Base-by-base conservation (phyloP, 2,888 invertebrate genomes). In the Gari tellinella region DNA sequence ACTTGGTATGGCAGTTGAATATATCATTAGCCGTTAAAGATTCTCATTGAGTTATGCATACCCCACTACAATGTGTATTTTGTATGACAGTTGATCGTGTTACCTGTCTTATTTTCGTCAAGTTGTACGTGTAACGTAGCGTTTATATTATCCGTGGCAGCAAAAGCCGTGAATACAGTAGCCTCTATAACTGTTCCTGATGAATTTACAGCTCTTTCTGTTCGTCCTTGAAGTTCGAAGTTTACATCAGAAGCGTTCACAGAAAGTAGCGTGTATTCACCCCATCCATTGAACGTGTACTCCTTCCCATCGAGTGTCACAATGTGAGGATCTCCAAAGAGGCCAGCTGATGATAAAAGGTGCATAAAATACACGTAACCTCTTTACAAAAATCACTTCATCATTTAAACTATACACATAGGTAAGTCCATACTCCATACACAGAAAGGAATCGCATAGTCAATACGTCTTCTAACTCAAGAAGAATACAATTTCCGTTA, bases 271-370 rank as follows among this genome's bases (percentile, higher is more conserved):
- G 61, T 15, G 51, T 78, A 78, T 57, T 73, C 73, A 5, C 66
- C 78, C 15, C 61, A 67, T 10, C 78, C 78, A 26, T 78, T 78
- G 51, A 78, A 78, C 1, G 78, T 78, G 49, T 70, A 78, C 12
- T 52, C 60, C 3, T 37, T 45, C 1, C 64, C 64, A 41, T 78
- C 78, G 3, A 78, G 19, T 4, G 78, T 78, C 2, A 41, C 21
- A 14, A 78, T 60, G 19, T 78, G 78, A 38, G 78, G 78, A 23
- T 78, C 78, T 1, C 78, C 78, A 38, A 64, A 63, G 15, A 40
- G 67, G 14, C 53, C 41, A 21, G 55, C 78, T 31, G 31, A 7
- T 31, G 31, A 31, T 31, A 31, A 31, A 10, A 10, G 5, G 31
- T 31, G 31, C 31, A 31, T 31, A n/a, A n/a, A n/a, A n/a, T n/a